phyloP scores from a whole-genome alignment of 2,888 invertebrate species.

The Strigamia maritima region DNA sequence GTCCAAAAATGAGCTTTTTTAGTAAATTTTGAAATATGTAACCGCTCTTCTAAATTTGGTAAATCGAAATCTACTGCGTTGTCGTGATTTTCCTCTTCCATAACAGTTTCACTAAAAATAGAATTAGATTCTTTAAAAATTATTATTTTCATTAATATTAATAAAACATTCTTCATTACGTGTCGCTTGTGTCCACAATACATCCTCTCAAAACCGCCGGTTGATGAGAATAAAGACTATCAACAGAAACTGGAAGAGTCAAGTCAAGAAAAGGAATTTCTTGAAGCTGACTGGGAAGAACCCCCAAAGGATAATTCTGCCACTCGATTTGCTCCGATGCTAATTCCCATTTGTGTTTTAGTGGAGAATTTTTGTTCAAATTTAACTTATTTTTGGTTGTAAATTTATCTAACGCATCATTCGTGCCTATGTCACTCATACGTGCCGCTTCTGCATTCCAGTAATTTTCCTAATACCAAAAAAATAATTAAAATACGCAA shows the following conservation, averaged over 20 bases:
- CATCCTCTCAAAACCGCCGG: not conserved
- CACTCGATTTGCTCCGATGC: not conserved
- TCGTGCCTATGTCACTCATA: not conserved
- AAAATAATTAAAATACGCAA: too few species aligned
- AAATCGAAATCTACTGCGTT: too few species aligned
- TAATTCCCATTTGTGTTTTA: not conserved
- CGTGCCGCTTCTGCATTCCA: not conserved
- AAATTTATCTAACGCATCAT: too few species aligned
- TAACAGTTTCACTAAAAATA: not conserved
- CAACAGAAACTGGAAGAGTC: not conserved
- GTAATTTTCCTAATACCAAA: too few species aligned
- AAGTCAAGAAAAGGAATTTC: not conserved
- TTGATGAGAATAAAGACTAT: not conserved
- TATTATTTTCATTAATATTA: too few species aligned
- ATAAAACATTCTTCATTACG: too few species aligned
- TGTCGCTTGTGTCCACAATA: not conserved
- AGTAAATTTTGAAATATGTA: not conserved
- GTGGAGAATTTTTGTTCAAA: not conserved
- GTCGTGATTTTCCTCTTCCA: not conserved
- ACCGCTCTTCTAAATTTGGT: not conserved
- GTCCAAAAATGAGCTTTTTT: not conserved
- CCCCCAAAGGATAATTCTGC: not conserved
- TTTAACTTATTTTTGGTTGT: not conserved
- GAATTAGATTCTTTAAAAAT: too few species aligned
- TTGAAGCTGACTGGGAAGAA: not conserved